Base-by-base conservation (phyloP, 2,113 vertebrate species). In the Chroicocephalus ridibundus region DNA sequence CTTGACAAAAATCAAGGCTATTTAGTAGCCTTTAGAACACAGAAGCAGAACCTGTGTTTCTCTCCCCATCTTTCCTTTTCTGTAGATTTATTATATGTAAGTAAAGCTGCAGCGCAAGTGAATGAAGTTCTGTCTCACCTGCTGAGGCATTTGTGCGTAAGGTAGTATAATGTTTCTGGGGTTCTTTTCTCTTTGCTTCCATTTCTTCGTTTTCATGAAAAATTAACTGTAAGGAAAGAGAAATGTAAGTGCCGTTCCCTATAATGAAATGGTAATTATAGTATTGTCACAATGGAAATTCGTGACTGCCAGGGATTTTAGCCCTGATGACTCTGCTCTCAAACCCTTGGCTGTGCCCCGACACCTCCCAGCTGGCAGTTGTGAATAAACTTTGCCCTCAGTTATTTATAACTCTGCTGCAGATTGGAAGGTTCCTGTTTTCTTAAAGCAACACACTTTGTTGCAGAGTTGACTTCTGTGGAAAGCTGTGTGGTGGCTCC, bases 341-440 rank as follows among this genome's bases (percentile, higher is more conserved):
- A 80, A 87, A 72, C 13, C 31, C 38, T 19, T 5, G 66, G 52
- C 70, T 61, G 22, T 71, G 81, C 66, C 42, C n/a, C 14, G 75
- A 22, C 68, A 47, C 80, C 52, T 92, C 71, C 79, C 51, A 21
- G 74, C 49, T 47, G 55, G 68, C 34, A 83, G 46, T 1, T 40
- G 5, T 42, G 57, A 52, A 46, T 58, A 47, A 84, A 60, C n/a
- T 65, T 60, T 83, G 87, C 61, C 51, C 36, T 84, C 7, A 10
- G 34, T 40, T 68, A 52, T 60, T 66, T 77, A 24, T 72, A 91
- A 38, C 62, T 57, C 79, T 55, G 8, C 13, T 78, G 65, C 77
- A 91, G 62, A 47, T n/a, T 42, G 60, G 19, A 64, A 66, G 64
- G 24, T 94, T 96, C 52, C 72, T n/a, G 15, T 76, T 90, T 58